These are phyloP conservation scores for Lateolabrax maculatus DNA, from an alignment of 2,797 vertebrate genomes.

Conservation along the genomic window DNA sequence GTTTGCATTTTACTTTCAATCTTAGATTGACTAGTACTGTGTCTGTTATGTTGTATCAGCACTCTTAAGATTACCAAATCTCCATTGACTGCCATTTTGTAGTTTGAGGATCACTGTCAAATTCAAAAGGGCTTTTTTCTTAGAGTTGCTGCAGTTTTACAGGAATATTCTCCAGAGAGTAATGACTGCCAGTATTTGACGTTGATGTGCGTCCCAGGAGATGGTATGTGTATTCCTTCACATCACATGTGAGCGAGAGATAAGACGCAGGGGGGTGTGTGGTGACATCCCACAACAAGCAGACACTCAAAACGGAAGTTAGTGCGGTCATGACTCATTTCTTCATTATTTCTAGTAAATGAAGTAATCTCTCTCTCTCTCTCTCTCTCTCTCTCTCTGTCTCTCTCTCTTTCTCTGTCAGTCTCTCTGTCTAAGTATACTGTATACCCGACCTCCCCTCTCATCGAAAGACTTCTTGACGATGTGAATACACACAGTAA, in stretches of 20 bases:
- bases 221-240: neutral
- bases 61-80: neutral
- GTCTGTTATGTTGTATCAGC: neutral
- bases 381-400: neutral
- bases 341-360: constrained; percentile 70
- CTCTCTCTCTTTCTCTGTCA: neutral
- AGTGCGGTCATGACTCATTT: constrained; percentile 58
- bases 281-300: constrained; percentile 58
- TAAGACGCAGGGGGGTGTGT: constrained; percentile 56
- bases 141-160: neutral
- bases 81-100: neutral
- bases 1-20: neutral
- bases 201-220: neutral
- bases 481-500: constrained; percentile 5
- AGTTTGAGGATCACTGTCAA: neutral
- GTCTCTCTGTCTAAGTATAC: too few species aligned
- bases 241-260: constrained; percentile 53
- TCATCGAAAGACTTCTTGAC: neutral
- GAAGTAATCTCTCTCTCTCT: constrained; percentile 3
- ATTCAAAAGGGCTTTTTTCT: neutral
- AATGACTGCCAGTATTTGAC: too few species aligned
- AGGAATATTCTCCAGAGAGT: neutral
- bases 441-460: neutral
- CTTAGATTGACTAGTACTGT: too few species aligned
- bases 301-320: constrained; percentile 52